Evolutionary conservation across 2,113 vertebrate species (phyloP).

Genomic region (Todiramphus chloris): DNA sequence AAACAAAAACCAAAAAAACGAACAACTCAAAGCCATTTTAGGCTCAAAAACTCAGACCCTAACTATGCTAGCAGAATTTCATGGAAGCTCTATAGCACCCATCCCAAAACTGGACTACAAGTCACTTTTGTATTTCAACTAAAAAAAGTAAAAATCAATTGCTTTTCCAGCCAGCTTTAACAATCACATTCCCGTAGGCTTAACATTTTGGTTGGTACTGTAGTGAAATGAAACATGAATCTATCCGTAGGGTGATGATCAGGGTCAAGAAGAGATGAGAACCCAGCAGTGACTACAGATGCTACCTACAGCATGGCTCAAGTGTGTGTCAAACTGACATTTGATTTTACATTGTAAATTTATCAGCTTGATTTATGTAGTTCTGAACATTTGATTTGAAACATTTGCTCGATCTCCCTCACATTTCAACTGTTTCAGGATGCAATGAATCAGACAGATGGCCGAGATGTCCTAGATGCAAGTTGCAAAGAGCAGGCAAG

Average conservation of each 20-base stretch:
- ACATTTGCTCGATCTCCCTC: neutral
- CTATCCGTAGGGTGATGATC: neutral
- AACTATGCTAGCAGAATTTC: neutral
- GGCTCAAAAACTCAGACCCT: neutral
- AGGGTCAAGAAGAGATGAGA: constrained; percentile 2
- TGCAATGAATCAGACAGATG: neutral
- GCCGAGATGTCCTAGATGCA: neutral
- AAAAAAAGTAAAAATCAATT: neutral
- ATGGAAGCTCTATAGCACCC: neutral
- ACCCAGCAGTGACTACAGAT: neutral
- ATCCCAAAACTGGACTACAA: neutral
- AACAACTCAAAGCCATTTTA: neutral
- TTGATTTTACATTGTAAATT: neutral
- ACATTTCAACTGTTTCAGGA: neutral
- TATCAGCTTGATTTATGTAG: neutral
- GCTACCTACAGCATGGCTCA: neutral
- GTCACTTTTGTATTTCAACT: neutral
- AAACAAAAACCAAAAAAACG: neutral
- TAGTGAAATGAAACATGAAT: neutral
- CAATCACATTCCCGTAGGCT: neutral
- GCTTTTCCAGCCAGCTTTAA: neutral
- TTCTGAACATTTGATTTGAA: neutral
- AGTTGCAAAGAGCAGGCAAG: neutral
- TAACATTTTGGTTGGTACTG: neutral
- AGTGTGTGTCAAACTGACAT: neutral